A percentile compares a stretch with the other conserved stretches of the same genome.
Conservation (phyloP, 2,888 invertebrate genomes). For the Coremacera marginata region DNA sequence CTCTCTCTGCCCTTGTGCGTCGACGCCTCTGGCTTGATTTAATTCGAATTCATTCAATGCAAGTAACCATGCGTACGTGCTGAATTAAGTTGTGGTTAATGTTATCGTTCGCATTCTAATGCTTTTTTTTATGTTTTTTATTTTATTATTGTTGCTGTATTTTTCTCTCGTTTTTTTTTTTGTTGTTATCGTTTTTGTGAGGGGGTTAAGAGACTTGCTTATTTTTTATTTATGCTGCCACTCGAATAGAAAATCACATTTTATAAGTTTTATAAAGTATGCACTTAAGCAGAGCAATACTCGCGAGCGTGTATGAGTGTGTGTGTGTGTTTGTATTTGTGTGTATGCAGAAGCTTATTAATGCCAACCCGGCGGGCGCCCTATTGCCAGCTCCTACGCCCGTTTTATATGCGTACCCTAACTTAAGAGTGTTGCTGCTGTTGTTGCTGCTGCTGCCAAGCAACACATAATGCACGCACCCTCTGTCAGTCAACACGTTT, state of each 20-base stretch:
- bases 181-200: background rate
- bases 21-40: background rate
- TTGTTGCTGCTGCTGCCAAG: background rate
- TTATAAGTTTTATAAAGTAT: slow-evolving; percentile 28
- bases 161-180: background rate
- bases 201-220: slow-evolving; percentile 40
- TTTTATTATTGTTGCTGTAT: background rate
- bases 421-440: slow-evolving; percentile 1
- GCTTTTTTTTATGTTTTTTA: background rate
- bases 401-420: background rate
- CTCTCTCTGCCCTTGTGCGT: background rate
- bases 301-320: background rate
- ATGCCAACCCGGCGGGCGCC: background rate
- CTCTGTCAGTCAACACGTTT: background rate
- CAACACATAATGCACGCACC: slow-evolving; percentile 14
- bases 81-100: slow-evolving; percentile 40
- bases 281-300: slow-evolving; percentile 4
- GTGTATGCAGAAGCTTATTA: slow-evolving; percentile 4
- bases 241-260: slow-evolving; percentile 37
- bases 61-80: slow-evolving; percentile 38
- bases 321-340: background rate
- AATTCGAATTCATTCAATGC: slow-evolving; percentile 32
- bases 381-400: background rate
- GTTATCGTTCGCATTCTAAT: slow-evolving; percentile 7
- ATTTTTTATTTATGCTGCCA: slow-evolving; percentile 40